These are phyloP conservation scores for Melitaea cinxia DNA, from an alignment of 1,140 invertebrate species.

Conservation along the genomic window DNA sequence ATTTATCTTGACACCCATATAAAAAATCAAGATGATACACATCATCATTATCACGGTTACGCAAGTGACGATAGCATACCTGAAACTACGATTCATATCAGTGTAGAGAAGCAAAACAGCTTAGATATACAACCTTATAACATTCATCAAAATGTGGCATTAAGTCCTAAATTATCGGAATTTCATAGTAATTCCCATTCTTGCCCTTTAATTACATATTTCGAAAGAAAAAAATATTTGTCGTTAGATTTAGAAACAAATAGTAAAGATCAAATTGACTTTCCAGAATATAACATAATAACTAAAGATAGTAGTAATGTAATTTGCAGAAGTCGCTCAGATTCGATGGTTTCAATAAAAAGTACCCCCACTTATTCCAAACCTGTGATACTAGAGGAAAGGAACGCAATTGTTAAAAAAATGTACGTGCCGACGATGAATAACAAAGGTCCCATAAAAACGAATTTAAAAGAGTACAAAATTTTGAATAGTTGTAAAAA, in stretches of 20 bases:
- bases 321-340: conserved; percentile 15
- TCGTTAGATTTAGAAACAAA: conserved; percentile 59
- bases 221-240: conserved; percentile 51
- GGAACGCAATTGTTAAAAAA: conserved; percentile 15
- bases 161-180: conserved; percentile 9
- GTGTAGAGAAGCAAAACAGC: conserved; percentile 51
- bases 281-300: neutral
- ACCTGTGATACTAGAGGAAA: conserved; percentile 8
- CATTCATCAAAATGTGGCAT: conserved; percentile 7
- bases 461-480: neutral
- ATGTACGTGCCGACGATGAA: neutral
- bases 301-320: neutral
- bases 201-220: conserved; percentile 12
- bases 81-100: conserved; percentile 70
- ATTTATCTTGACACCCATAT: neutral
- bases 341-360: conserved; percentile 13
- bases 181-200: conserved; percentile 20
- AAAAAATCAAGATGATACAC: conserved; percentile 34
- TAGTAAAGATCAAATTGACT: conserved; percentile 41
- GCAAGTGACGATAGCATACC: conserved; percentile 73
- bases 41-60: conserved; percentile 64
- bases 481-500: neutral
- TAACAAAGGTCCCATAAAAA: conserved; percentile 5
- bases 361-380: conserved; percentile 9
- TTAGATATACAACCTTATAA: conserved; percentile 30